These are phyloP conservation scores for Polypedilum pembai DNA, from an alignment of 1,140 invertebrate genomes.

Conservation along the genomic window DNA sequence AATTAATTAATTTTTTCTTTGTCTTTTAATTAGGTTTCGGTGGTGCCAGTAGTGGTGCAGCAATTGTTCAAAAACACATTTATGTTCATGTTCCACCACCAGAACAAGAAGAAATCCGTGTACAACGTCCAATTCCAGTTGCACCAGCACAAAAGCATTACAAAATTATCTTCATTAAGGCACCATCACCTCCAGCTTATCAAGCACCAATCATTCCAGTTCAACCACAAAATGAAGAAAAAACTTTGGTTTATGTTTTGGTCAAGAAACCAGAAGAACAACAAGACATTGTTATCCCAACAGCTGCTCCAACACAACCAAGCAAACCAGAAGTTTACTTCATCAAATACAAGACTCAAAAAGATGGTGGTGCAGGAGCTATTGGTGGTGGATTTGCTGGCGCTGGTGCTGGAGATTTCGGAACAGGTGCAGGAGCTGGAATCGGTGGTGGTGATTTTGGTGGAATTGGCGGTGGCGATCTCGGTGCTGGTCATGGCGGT, in stretches of 20 bases:
- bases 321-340: constrained; percentile 82
- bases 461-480: constrained; percentile 35
- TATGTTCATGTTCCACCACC: constrained; percentile 37
- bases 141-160: constrained; percentile 71
- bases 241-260: constrained; percentile 82
- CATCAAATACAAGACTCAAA: constrained; percentile 77
- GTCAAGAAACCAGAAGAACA: constrained; percentile 77
- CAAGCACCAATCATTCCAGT: constrained; percentile 65
- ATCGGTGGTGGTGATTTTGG: constrained; percentile 36
- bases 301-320: constrained; percentile 65
- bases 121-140: constrained; percentile 48
- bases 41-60: constrained; percentile 46
- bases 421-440: constrained; percentile 34
- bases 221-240: constrained; percentile 72
- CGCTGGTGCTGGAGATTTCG: constrained; percentile 42
- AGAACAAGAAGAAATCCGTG: constrained; percentile 54
- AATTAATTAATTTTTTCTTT: constrained; percentile 4
- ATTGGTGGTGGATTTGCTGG: constrained; percentile 39
- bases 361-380: constrained; percentile 46
- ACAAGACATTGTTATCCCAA: constrained; percentile 66
- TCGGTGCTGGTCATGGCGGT: constrained; percentile 41
- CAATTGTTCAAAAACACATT: constrained; percentile 67
- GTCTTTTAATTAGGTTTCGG: constrained; percentile 36
- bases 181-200: constrained; percentile 66
- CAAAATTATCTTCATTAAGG: constrained; percentile 85